These are phyloP conservation scores for Dromaius novaehollandiae DNA, from an alignment of 2,113 vertebrate genomes.

Conservation along the genomic window DNA sequence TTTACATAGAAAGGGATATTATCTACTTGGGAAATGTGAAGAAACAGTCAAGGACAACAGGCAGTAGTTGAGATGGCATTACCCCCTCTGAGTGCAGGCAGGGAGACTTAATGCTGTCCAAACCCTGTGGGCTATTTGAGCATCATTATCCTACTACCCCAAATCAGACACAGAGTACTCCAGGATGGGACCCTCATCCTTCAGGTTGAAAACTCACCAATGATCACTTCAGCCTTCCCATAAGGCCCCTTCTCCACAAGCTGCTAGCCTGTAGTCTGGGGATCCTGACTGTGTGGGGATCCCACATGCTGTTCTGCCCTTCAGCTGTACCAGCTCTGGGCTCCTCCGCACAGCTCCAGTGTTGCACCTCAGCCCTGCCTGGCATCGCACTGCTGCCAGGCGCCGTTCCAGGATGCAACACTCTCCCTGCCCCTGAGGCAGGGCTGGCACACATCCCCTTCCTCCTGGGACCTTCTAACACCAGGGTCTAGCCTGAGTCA, in stretches of 20 bases:
- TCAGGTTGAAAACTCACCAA: too few relatives aligned
- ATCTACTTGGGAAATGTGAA: background rate
- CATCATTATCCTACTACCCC: too few relatives aligned
- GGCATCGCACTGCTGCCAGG: background rate
- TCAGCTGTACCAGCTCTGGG: background rate
- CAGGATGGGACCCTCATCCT: too few relatives aligned
- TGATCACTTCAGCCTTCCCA: too few relatives aligned
- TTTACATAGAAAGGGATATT: background rate
- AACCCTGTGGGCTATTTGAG: too few relatives aligned
- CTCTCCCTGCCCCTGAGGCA: fast-evolving
- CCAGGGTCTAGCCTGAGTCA: background rate
- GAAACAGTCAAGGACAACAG: background rate
- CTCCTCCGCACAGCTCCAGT: background rate
- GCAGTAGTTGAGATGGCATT: background rate
- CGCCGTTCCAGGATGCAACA: background rate
- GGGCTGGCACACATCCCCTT: background rate
- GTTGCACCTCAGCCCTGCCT: background rate
- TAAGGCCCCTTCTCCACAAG: too few relatives aligned
- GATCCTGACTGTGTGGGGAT: background rate
- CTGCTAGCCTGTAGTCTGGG: too few relatives aligned
- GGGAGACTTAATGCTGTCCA: too few relatives aligned
- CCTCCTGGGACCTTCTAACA: background rate
- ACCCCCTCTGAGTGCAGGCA: too few relatives aligned
- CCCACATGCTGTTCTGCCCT: background rate
- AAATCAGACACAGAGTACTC: too few relatives aligned